These are phyloP conservation scores for Apodemia mormo DNA, from an alignment of 2,888 invertebrate genomes.

Conservation along the genomic window DNA sequence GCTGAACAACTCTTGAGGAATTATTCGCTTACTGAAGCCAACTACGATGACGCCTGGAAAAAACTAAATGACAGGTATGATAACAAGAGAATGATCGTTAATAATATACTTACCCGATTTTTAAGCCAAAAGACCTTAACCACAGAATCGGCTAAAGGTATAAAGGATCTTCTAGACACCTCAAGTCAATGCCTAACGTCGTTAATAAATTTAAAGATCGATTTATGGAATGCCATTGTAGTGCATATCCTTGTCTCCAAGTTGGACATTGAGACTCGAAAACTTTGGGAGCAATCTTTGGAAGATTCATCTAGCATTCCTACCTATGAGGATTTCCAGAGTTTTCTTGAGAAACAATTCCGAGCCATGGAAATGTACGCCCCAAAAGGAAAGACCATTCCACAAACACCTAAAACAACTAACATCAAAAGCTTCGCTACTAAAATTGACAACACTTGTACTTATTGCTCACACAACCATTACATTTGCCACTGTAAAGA, in stretches of 20 bases:
- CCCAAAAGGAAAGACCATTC: no score
- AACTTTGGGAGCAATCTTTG: conserved; percentile 34
- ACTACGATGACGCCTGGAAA: conserved; percentile 37
- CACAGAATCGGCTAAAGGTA: conserved; percentile 29
- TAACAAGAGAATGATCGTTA: conserved; percentile 34
- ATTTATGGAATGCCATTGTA: conserved; percentile 36
- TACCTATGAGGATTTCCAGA: no score
- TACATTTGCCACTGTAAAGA: conserved; percentile 35
- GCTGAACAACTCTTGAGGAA: conserved; percentile 25
- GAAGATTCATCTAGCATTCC: no score
- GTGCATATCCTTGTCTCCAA: conserved; percentile 33
- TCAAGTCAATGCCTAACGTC: conserved; percentile 37
- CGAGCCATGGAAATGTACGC: no score
- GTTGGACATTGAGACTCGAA: conserved; percentile 36
- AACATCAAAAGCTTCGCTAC: conserved; percentile 27
- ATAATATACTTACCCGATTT: conserved; percentile 36
- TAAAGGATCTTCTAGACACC: conserved; percentile 41
- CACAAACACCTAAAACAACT: conserved; percentile 14
- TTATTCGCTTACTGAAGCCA: conserved; percentile 29
- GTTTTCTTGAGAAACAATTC: no score
- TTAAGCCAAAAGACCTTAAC: conserved; percentile 34
- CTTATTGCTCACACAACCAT: conserved; percentile 29
- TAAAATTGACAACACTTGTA: conserved; percentile 27
- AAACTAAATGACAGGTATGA: conserved; percentile 33
- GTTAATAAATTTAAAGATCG: conserved; percentile 31